Evolutionary conservation across 30 jellyfish, hydroid and myxozoan genomes (phyloP), one percentile per base, ranked within the genome.

Genomic region (Chrysaora quinquecirrha): DNA sequence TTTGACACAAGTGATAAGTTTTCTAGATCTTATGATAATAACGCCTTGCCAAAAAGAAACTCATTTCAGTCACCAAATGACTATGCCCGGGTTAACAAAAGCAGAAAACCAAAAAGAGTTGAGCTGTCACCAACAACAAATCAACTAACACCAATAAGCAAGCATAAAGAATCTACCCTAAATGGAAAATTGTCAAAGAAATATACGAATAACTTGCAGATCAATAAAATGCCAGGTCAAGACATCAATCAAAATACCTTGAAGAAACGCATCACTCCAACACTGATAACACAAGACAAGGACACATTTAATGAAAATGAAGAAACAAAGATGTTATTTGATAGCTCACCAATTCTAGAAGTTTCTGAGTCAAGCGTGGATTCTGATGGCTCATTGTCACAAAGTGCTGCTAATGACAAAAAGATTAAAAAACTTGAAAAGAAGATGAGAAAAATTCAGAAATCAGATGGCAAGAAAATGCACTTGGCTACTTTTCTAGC

Each of bases 261-360:
- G 19, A 80, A 80, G 34, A 80, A 94, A 22, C 50, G 97, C 18
- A 89, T 89, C 73, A 89, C 97, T 0, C 89, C 97, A 22, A 89
- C 97, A n/a, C 83, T 93, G n/a, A 80, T 89, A 22, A 83, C 87
- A 29, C 77, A 75, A 32, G 86, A 49, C 75, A 70, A 67, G 47
- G 87, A 67, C 14, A 25, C 48, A 11, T 35, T 86, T 11, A 64
- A 56, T 3, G 74, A 50, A 34, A 71, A 60, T 21, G 38, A 63
- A 31, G 82, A 50, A 24, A 47, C 80, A 20, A 71, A 30, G 19
- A n/a, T 23, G 4, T 75, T 83, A 19, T 72, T 83, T 72, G 86
- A 72, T 21, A 54, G 73, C 47, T 72, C 93, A 16, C 80, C 86
- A 22, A 63, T 64, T 56, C 3, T 71, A 22, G 86, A 34, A 52